phyloP scores from a whole-genome alignment of 2,113 vertebrate genomes.

The Zosterops lateralis region DNA sequence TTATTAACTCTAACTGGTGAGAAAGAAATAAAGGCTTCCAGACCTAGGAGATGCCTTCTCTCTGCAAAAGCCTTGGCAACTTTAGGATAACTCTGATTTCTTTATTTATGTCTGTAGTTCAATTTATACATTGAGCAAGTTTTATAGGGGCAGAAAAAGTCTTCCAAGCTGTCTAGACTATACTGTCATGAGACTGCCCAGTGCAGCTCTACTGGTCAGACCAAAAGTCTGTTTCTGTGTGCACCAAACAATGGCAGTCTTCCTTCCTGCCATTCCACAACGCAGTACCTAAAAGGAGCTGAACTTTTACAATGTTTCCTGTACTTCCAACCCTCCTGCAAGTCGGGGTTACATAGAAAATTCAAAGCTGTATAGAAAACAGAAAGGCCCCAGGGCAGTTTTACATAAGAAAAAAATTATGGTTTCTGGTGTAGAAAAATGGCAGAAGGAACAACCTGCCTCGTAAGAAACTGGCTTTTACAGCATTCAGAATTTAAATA shows the following conservation, averaged over 20 bases:
- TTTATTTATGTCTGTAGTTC: background rate
- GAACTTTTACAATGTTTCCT: background rate
- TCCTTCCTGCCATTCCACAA: background rate
- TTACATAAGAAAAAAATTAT: background rate
- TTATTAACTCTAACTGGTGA: background rate
- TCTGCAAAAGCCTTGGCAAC: background rate
- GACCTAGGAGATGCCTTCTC: background rate
- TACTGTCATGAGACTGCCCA: background rate
- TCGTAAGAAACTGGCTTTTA: background rate
- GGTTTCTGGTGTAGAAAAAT: background rate
- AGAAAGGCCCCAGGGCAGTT: background rate
- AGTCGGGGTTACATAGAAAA: background rate
- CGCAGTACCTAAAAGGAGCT: background rate
- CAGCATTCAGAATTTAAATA: background rate
- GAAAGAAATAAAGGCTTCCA: background rate
- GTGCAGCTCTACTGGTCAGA: background rate
- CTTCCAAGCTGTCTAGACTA: background rate
- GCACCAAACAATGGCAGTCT: background rate
- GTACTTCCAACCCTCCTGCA: background rate
- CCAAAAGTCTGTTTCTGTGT: background rate
- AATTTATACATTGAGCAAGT: background rate
- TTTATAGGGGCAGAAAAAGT: background rate
- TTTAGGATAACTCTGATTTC: background rate
- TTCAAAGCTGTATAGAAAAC: background rate
- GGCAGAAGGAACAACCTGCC: background rate